Percentiles rank a stretch among this genome's conserved stretches.
phyloP scores from a whole-genome alignment of 2,888 invertebrate genomes.

The Diplazon laetatorius region DNA sequence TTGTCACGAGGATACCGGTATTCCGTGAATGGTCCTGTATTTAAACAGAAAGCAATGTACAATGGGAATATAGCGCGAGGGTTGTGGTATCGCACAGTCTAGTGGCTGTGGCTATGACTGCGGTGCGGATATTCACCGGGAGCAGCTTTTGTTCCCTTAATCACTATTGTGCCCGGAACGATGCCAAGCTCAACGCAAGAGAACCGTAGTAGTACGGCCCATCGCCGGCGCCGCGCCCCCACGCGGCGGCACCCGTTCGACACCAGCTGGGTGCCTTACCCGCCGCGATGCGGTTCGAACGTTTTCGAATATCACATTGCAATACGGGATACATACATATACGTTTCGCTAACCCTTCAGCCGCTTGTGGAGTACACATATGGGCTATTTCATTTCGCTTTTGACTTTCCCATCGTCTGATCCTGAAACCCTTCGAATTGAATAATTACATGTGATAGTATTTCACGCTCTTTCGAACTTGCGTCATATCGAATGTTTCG shows the following conservation, averaged over 20 bases:
- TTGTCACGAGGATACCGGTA: constrained; percentile 45
- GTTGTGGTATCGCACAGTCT: constrained; percentile 13
- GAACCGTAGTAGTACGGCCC: background rate
- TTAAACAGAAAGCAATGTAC: constrained; percentile 53
- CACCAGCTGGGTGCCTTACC: constrained; percentile 69
- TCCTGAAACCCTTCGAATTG: too few species aligned
- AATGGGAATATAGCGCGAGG: constrained; percentile 48
- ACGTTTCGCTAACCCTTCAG: background rate
- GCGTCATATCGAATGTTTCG: too few species aligned
- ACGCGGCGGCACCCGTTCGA: constrained; percentile 41
- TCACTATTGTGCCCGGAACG: constrained; percentile 72
- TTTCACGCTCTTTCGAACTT: too few species aligned
- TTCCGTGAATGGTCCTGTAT: constrained; percentile 51
- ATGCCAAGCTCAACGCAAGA: constrained; percentile 49
- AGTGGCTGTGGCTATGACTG: constrained; percentile 26
- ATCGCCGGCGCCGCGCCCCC: background rate
- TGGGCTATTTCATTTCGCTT: background rate
- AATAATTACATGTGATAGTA: too few species aligned
- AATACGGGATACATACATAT: constrained; percentile 16
- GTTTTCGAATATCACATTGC: constrained; percentile 51
- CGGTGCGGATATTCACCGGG: constrained; percentile 68
- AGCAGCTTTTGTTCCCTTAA: constrained; percentile 73
- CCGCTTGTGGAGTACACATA: background rate
- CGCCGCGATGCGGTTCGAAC: constrained; percentile 25
- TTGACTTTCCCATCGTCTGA: too few species aligned